Base-by-base conservation (phyloP, 2,113 vertebrate species). In the Octodon degus region DNA sequence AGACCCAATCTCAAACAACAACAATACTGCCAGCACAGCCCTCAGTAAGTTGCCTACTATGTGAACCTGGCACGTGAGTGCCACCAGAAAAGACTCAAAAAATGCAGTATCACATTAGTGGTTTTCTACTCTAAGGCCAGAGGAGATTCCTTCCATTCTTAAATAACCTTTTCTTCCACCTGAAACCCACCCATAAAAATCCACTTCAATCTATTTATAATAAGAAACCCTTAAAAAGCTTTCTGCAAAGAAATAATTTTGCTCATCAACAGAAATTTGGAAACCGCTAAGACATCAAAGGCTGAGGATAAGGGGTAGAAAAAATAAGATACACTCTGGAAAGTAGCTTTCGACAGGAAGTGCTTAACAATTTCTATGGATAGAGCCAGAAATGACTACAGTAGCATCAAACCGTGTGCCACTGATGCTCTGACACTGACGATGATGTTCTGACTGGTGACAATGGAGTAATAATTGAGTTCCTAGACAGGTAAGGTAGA, bases 321-420 rank as follows among this genome's bases (percentile, higher is more conserved):
- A 50, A 92, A 43, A 85, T 7, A 25, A 95, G 24, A 81, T 20
- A 70, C 17, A 62, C 74, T 96, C 82, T 81, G 47, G 83, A 87
- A 67, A 40, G 32, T 43, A 84, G 34, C 40, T 82, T 94, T 89
- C 60, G 62, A 79, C 19, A 58, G 13, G 25, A 14, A 90, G 63
- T 13, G 43, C 14, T 60, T 72, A 93, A 80, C 81, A 90, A n/a
- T 37, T 67, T 85, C 50, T 79, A 65, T 7, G 19, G 43, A 40
- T 2, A 88, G 2, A 92, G 76, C 25, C 86, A 62, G 10, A 89
- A 89, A 68, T 62, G 19, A 88, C 0, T 43, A 0, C 9, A 72
- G 34, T 16, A 92, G 43, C 84, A 72, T 62, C 14, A 74, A 63
- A 55, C 27, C 85, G 40, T 65, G 60, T n/a, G 68, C 47, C 67